Base-by-base conservation (phyloP, 2,797 vertebrate genomes). In the Galaxias olidus region DNA sequence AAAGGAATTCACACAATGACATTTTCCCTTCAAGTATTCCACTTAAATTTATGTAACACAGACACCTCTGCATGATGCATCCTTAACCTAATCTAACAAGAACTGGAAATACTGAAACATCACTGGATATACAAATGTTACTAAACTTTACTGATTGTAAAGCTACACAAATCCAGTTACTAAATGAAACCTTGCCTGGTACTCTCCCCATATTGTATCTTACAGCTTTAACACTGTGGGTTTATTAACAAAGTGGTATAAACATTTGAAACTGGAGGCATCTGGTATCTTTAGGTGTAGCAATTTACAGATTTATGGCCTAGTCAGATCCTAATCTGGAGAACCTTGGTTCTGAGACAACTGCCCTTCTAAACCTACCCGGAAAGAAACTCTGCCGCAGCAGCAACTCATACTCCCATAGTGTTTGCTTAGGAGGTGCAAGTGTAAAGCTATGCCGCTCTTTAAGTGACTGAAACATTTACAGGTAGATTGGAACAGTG, bases 381-480 rank as follows among this genome's bases (percentile, higher is more conserved):
- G 20, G n/a, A 19, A 15, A 41, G 47, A 43, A 15, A 52, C 15
- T 9, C 17, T 62, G 57, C 42, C 20, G 48, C 56, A 45, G 58
- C 44, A 9, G 30, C 15, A 47, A 56, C 49, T 61, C 46, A 74
- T 68, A 69, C 64, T 51, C 60, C 59, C 59, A 64, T 11, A 14
- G 14, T 53, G 58, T 66, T 63, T 59, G n/a, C 41, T 18, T 50
- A 48, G 20, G 51, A 40, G 55, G 56, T 63, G 66, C 66, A 45
- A 66, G 45, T 17, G 44, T 51, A 55, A 51, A 54, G 48, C 75
- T 63, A 74, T 68, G 52, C 62, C 3, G 30, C 30, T 30, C 30
- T 30, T 72, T 65, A 65, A 60, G 48, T 49, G 18, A 66, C 52
- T 47, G 20, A 9, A 67, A 80, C 75, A 82, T 86, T 82, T 74